These are phyloP conservation scores for Galleria mellonella DNA, from an alignment of 1,140 invertebrate species.

Conservation along the genomic window DNA sequence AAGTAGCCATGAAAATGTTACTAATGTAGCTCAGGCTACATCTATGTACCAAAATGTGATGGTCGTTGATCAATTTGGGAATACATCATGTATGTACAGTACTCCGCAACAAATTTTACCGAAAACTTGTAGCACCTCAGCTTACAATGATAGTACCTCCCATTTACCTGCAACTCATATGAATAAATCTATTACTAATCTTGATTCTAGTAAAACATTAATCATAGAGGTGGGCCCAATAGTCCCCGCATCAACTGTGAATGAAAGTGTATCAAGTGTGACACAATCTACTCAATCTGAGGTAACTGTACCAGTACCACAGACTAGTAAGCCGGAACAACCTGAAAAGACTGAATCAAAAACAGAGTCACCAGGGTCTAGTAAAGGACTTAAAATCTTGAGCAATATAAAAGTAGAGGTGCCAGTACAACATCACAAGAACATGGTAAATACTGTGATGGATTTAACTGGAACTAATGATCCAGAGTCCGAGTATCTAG, in stretches of 20 bases:
- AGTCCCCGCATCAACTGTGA: constrained; percentile 12
- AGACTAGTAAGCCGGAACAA: constrained; percentile 11
- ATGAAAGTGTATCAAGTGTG: neutral
- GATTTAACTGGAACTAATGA: constrained; percentile 62
- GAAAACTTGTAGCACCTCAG: constrained; percentile 31
- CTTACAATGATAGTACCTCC: constrained; percentile 32
- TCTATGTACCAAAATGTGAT: constrained; percentile 68
- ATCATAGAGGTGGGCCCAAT: constrained; percentile 61
- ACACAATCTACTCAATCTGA: constrained; percentile 10
- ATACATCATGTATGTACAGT: constrained; percentile 57
- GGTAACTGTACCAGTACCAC: neutral
- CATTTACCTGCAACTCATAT: constrained; percentile 17
- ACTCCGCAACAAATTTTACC: constrained; percentile 40
- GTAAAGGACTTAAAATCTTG: constrained; percentile 67
- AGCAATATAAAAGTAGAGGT: constrained; percentile 72
- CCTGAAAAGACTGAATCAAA: constrained; percentile 27
- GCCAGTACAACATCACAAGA: constrained; percentile 61
- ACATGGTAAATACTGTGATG: constrained; percentile 61
- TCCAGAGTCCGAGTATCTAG: constrained; percentile 40
- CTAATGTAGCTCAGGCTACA: constrained; percentile 47
- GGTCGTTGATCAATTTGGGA: constrained; percentile 64
- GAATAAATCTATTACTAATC: constrained; percentile 27
- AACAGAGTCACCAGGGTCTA: constrained; percentile 30
- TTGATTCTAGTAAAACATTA: constrained; percentile 52
- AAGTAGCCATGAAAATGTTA: constrained; percentile 39